A percentile compares a stretch with the other conserved stretches of the same genome.
Evolutionary conservation across 2,888 invertebrate species (phyloP).

Genomic region (Drosophila anceps): DNA sequence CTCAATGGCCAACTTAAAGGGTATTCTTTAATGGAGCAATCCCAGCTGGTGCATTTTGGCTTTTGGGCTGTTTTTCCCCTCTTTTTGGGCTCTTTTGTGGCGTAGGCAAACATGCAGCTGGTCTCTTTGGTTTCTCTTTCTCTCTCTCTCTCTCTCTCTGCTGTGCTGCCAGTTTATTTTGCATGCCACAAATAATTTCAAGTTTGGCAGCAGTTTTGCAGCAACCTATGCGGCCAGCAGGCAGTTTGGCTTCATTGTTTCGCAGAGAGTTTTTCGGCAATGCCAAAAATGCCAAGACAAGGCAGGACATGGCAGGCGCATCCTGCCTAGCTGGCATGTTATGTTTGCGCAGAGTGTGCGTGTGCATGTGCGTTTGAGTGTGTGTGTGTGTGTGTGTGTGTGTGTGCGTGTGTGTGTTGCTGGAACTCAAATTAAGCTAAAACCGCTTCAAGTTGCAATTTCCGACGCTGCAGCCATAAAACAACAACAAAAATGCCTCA

Average conservation of each 20-base stretch:
- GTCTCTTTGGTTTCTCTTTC: not conserved
- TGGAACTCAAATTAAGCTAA: constrained; percentile 75
- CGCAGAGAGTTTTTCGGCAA: constrained; percentile 35
- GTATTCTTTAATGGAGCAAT: constrained; percentile 1
- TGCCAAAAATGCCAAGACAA: constrained; percentile 47
- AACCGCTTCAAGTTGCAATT: constrained; percentile 79
- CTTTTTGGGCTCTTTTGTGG: constrained; percentile 13
- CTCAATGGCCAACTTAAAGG: not conserved
- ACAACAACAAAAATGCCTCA: constrained; percentile 61
- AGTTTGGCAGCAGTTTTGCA: constrained; percentile 38
- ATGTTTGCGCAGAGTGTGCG: constrained; percentile 15
- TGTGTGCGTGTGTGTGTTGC: constrained; percentile 20
- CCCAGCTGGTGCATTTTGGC: not conserved
- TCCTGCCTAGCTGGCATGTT: constrained; percentile 8
- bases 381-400: constrained; percentile 19
- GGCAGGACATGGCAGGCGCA: constrained; percentile 13
- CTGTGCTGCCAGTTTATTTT: constrained; percentile 39
- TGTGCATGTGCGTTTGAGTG: not conserved
- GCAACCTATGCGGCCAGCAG: constrained; percentile 24
- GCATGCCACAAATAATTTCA: constrained; percentile 64
- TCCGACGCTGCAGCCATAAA: constrained; percentile 60
- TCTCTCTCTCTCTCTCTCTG: not conserved
- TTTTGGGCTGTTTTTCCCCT: not conserved
- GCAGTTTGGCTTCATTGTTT: constrained; percentile 35
- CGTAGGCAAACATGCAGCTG: constrained; percentile 27